Evolutionary conservation across 2,888 invertebrate genomes (phyloP), one percentile per base, ranked within the genome.

Genomic region (Spatulosminthurus flaviceps): DNA sequence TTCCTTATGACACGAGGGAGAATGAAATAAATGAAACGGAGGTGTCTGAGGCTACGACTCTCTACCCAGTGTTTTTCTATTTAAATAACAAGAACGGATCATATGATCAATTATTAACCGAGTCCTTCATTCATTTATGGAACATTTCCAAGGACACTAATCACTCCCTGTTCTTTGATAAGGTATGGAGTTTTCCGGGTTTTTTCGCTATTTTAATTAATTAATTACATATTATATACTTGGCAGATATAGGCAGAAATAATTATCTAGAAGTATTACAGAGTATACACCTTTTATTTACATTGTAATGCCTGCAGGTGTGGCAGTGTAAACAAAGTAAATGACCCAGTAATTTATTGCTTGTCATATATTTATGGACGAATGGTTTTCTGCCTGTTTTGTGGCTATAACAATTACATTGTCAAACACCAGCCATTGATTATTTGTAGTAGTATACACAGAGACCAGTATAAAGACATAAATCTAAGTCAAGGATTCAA

Each of bases 51-150:
- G 4, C 28, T 9, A 11, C 61, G 28, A 79, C 70, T 2, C 67
- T 75, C 19, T 78, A 73, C 60, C 80, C 82, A 61, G 85, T 86
- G 28, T 84, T 84, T 61, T 82, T 86, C 72, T 86, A 86, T 77
- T 70, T 86, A 60, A 84, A 81, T 28, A 84, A 86, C 81, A 83
- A 82, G 61, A 79, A 80, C 69, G 86, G 86, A 28, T 82, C 79
- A 61, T 86, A 86, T 78, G 85, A 86, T 78, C 81, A 84, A 72
- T 76, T 82, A 19, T 82, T 87, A 73, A 86, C 86, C 60, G 84
- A 86, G 78, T 82, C 83, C 43, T 86, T 86, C 82, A 78, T 83
- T n/a, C 76, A 77, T 7, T 67, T 86, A 43, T 86, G 86, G 86
- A 83, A 81, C 78, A 79, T 76, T 71, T 74, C 74, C 42, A 78